Evolutionary conservation across 1,140 invertebrate species (phyloP), one percentile per base, ranked within the genome.

Genomic region (Papilio machaon): DNA sequence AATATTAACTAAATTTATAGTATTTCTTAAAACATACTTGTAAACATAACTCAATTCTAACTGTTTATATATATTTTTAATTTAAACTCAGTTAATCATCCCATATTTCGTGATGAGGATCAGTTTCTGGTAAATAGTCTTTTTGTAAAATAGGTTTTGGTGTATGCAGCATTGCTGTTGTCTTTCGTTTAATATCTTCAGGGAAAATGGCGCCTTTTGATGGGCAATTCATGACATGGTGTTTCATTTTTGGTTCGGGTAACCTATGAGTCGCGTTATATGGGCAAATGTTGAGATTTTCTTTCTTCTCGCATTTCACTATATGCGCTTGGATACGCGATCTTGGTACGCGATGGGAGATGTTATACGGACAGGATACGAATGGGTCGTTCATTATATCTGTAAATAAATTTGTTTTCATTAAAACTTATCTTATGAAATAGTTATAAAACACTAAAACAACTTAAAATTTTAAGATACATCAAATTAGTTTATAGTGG

Each of bases 201-300:
- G 86, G 85, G 15, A 85, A 86, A 11, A 88, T 80, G 13, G 75
- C 73, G 1, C 70, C 43, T 58, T 81, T 85, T 0, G 85, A 85
- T 1, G 91, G 89, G 35, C 92, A 94, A 0, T 74, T 80, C 2
- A 79, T 6, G 0, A 88, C 82, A 60, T 94, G 92, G 1, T 75
- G 17, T 30, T 80, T 84, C 46, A 91, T 83, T 60, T 90, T 73
- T 0, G 75, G 1, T 0, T 83, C 23, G 0, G 84, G 82, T 17
- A 90, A 82, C 1, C 90, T 82, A 86, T 96, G 96, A 0, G 95
- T 91, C 0, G 91, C 89, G 82, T 95, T 95, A 80, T 88, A 95
- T 0, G 91, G 91, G 70, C 95, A 95, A 5, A 88, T 90, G 23
- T 80, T 38, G 0, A 91, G 83, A 23, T 87, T n/a, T 0, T 91